Conservation (phyloP, 30 jellyfish, hydroid and myxozoan species). For the Morbakka virulenta region DNA sequence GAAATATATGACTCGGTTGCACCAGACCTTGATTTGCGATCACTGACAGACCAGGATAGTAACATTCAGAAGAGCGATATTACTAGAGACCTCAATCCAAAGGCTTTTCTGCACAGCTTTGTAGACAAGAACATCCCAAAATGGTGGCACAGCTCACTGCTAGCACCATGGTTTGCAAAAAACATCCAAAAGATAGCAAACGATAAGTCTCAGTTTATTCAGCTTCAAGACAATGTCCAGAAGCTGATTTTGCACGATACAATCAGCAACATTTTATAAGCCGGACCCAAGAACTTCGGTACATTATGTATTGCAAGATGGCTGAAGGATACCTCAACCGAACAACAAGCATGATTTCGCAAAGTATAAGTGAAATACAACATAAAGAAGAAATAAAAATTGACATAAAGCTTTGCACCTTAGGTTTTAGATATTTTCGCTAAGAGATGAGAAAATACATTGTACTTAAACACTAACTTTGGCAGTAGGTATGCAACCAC, state of each 20-base stretch:
- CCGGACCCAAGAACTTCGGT: slow-evolving; percentile 25
- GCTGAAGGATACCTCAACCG: slow-evolving; percentile 30
- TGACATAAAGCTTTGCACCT: slow-evolving; percentile 6
- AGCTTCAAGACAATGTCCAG: slow-evolving; percentile 37
- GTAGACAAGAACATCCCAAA: slow-evolving; percentile 14
- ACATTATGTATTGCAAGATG: slow-evolving; percentile 11
- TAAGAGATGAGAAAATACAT: no score
- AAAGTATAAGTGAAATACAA: slow-evolving; percentile 15
- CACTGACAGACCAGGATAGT: slow-evolving; percentile 27
- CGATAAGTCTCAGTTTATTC: slow-evolving; percentile 18
- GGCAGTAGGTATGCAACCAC: neutral
- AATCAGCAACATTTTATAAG: slow-evolving; percentile 3
- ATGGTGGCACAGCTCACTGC: slow-evolving; percentile 27
- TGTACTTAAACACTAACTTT: no score
- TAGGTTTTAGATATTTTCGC: neutral
- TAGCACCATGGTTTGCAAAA: slow-evolving; percentile 20
- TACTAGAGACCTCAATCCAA: slow-evolving; percentile 27
- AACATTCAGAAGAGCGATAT: slow-evolving; percentile 32
- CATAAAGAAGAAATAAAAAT: neutral
- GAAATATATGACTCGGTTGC: neutral
- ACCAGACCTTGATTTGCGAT: slow-evolving; percentile 14
- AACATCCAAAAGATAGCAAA: neutral
- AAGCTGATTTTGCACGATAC: slow-evolving; percentile 34
- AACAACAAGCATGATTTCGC: slow-evolving; percentile 23
- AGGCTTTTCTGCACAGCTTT: slow-evolving; percentile 25